These are phyloP conservation scores for Corvus cornix DNA, from an alignment of 2,113 vertebrate genomes.

Conservation along the genomic window DNA sequence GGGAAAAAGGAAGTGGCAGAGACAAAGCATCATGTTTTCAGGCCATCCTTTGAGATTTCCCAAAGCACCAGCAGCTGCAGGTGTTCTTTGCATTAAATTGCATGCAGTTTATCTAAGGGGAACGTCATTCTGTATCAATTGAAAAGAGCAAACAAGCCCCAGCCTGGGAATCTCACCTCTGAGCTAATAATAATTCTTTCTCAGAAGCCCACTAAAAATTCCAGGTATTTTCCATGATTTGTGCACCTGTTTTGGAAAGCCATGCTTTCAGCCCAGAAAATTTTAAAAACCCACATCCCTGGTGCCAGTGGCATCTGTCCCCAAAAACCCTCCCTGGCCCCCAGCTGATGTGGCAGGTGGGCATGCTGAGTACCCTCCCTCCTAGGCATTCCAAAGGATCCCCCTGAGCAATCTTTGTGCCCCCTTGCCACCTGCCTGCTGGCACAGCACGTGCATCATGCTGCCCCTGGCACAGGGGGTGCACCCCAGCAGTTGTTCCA, in stretches of 20 bases:
- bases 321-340: accelerated
- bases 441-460: accelerated
- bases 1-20: background rate
- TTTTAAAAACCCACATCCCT: background rate
- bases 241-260: background rate
- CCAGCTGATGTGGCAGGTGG: background rate
- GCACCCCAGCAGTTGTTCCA: background rate
- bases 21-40: background rate
- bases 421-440: background rate
- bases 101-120: background rate
- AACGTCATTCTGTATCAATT: background rate
- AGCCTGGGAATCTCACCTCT: background rate
- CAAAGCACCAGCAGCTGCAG: background rate
- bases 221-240: background rate
- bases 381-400: background rate
- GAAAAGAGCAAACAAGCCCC: background rate
- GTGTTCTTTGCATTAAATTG: constrained; percentile 5
- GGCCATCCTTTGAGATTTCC: background rate
- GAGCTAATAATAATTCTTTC: background rate
- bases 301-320: background rate
- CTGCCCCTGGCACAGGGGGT: accelerated
- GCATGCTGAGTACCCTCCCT: accelerated
- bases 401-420: background rate
- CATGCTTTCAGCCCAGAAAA: background rate
- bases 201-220: background rate